Conservation (phyloP, 2,797 vertebrate genomes). For the Eidolon dupreanum region DNA sequence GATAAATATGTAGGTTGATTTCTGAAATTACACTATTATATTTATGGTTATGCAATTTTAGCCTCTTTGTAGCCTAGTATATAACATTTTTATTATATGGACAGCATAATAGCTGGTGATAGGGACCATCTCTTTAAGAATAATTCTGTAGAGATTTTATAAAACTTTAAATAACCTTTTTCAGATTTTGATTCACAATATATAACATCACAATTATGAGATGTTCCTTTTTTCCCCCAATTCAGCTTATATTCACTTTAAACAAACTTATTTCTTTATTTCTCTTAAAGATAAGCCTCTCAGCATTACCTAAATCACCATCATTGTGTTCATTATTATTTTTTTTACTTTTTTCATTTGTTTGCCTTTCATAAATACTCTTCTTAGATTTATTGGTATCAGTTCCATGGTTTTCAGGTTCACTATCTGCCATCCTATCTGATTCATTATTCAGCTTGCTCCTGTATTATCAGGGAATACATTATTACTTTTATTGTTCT, state of each 20-base stretch:
- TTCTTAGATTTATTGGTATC: background rate
- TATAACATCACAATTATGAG: background rate
- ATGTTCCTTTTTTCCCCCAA: background rate
- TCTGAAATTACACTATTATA: background rate
- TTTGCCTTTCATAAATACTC: slow-evolving; percentile 30
- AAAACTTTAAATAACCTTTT: background rate
- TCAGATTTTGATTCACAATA: background rate
- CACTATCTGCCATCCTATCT: slow-evolving; percentile 26
- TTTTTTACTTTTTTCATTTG: slow-evolving; percentile 57
- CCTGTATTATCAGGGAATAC: background rate
- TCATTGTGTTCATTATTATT: slow-evolving; percentile 47
- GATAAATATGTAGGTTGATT: background rate
- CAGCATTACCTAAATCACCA: slow-evolving; percentile 18
- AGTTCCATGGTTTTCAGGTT: slow-evolving; percentile 17
- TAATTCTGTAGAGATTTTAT: background rate
- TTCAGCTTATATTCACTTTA: background rate
- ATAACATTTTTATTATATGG: background rate
- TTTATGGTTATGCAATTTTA: background rate
- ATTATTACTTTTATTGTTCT: slow-evolving; percentile 61
- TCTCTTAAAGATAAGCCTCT: slow-evolving; percentile 60
- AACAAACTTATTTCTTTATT: slow-evolving; percentile 23
- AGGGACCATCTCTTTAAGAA: background rate
- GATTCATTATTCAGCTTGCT: slow-evolving; percentile 40
- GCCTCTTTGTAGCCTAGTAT: fast-evolving
- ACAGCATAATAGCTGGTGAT: fast-evolving